Evolutionary conservation across 1,140 invertebrate genomes (phyloP).

Genomic region (Brachionus rubens): DNA sequence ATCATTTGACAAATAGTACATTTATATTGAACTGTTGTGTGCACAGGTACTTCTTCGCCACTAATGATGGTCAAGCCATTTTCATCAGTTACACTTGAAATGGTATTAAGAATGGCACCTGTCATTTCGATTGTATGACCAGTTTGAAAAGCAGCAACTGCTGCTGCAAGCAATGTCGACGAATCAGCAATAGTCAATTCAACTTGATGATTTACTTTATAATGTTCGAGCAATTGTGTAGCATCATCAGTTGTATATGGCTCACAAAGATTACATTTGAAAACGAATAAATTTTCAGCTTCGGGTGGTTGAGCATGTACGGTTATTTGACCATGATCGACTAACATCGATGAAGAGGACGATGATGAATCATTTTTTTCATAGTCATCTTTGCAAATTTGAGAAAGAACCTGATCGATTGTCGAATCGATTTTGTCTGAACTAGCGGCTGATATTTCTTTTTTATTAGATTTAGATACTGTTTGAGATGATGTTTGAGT

Average conservation of each 20-base stretch:
- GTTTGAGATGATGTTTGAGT: conserved; percentile 10
- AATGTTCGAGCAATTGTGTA: conserved; percentile 41
- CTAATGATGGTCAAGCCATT: conserved; percentile 43
- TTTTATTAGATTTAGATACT: background rate
- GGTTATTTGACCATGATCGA: background rate
- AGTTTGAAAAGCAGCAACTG: conserved; percentile 42
- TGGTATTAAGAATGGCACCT: conserved; percentile 37
- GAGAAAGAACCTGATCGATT: conserved; percentile 36
- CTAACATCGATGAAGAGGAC: too few relatives aligned
- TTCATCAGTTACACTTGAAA: conserved; percentile 27
- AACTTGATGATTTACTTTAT: conserved; percentile 39
- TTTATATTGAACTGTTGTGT: conserved; percentile 44
- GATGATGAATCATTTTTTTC: background rate
- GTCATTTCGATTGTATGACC: conserved; percentile 46
- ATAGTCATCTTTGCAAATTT: conserved; percentile 38
- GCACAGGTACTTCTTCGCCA: conserved; percentile 40
- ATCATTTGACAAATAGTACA: conserved; percentile 45
- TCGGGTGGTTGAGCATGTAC: conserved; percentile 37
- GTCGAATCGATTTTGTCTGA: conserved; percentile 39
- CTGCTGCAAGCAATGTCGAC: conserved; percentile 33
- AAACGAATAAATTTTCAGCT: conserved; percentile 43
- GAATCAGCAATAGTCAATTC: conserved; percentile 39
- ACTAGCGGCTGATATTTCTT: background rate
- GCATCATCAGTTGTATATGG: conserved; percentile 43
- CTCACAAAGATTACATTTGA: conserved; percentile 42